Evolutionary conservation across 1,140 invertebrate genomes (phyloP).

Genomic region (Galleria mellonella): DNA sequence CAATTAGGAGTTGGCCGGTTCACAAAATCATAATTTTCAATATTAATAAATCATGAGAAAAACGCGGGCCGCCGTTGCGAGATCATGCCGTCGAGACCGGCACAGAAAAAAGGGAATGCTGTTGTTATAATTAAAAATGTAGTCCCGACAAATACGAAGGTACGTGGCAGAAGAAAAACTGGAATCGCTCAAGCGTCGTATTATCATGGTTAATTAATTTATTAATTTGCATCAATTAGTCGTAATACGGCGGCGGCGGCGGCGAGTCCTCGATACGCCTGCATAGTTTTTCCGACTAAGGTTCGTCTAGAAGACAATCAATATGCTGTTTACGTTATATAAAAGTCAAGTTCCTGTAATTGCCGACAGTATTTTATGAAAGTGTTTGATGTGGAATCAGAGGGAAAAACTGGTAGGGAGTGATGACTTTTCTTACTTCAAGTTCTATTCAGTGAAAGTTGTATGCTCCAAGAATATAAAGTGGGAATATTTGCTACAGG

Average conservation of each 20-base stretch:
- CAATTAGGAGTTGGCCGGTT: constrained; percentile 25
- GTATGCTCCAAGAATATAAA: constrained; percentile 38
- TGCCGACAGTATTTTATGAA: constrained; percentile 39
- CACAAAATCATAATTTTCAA: constrained; percentile 29
- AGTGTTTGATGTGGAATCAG: constrained; percentile 11
- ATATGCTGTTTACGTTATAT: constrained; percentile 23
- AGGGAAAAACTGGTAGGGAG: constrained; percentile 17
- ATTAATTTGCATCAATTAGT: constrained; percentile 68
- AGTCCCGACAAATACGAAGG: constrained; percentile 34
- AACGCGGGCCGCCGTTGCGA: constrained; percentile 19
- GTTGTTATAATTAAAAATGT: constrained; percentile 38
- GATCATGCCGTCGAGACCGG: constrained; percentile 17
- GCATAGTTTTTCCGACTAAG: constrained; percentile 45
- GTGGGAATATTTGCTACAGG: constrained; percentile 35
- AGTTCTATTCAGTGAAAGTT: constrained; percentile 1
- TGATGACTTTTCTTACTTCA: too few species aligned
- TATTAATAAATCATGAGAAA: constrained; percentile 47
- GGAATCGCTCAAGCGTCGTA: constrained; percentile 44
- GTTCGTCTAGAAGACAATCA: constrained; percentile 34
- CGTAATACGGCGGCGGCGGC: constrained; percentile 38
- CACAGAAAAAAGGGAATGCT: constrained; percentile 39
- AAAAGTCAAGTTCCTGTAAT: constrained; percentile 23
- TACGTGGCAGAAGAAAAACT: constrained; percentile 44
- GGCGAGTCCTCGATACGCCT: constrained; percentile 31
- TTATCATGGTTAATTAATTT: constrained; percentile 67